Conservation (phyloP, 2,113 vertebrate genomes). For the Elgaria multicarinata region DNA sequence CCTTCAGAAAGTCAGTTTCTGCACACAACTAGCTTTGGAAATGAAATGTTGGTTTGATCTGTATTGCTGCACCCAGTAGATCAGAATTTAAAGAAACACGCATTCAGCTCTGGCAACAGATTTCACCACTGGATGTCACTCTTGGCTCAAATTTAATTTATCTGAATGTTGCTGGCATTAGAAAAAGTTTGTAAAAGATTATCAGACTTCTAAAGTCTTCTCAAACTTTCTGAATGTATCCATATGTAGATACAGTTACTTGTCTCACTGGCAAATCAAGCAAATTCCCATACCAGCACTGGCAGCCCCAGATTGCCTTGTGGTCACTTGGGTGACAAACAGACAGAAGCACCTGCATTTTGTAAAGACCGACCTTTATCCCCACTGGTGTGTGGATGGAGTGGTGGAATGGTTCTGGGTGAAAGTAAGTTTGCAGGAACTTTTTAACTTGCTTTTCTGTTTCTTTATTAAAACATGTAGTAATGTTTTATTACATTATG, state of each 20-base stretch:
- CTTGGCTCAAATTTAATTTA: conserved; percentile 46
- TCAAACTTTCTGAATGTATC: conserved; percentile 36
- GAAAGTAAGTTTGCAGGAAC: conserved; percentile 83
- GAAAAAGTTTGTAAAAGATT: conserved; percentile 10
- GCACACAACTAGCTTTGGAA: neutral
- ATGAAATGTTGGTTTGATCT: fast-evolving
- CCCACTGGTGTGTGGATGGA: conserved; percentile 87
- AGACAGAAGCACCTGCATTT: conserved; percentile 89
- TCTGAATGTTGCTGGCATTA: neutral
- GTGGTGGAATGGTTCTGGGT: conserved; percentile 95
- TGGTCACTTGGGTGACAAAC: conserved; percentile 96
- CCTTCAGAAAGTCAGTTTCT: neutral
- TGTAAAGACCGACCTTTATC: conserved; percentile 91
- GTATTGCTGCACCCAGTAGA: conserved; percentile 12
- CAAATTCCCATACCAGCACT: conserved; percentile 84
- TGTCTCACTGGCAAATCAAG: conserved; percentile 88
- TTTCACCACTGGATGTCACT: conserved; percentile 77
- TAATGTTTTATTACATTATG: too few relatives aligned
- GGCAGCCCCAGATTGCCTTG: conserved; percentile 84
- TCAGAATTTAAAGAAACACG: fast-evolving
- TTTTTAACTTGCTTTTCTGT: neutral
- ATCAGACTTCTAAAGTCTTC: neutral
- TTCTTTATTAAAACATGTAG: neutral
- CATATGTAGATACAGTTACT: conserved; percentile 82
- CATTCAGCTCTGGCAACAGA: neutral